Evolutionary conservation across 2,113 vertebrate species (phyloP).

Genomic region (Tragulus kanchil): DNA sequence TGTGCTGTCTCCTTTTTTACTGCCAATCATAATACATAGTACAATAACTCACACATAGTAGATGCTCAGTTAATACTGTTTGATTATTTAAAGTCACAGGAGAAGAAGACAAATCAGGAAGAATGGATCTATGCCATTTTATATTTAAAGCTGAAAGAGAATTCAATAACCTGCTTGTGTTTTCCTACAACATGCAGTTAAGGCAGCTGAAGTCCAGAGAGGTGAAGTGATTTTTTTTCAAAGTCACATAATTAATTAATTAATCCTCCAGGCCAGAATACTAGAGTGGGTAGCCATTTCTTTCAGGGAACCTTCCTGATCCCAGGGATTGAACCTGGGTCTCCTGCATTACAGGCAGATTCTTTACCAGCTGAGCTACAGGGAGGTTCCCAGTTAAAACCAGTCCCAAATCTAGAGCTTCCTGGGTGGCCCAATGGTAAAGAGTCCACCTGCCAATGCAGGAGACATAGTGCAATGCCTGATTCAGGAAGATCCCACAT

Average conservation of each 20-base stretch:
- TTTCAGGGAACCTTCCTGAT: no score
- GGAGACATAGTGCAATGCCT: neutral
- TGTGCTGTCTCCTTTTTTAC: constrained; percentile 2
- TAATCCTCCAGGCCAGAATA: no score
- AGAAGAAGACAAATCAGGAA: neutral
- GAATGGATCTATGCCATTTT: neutral
- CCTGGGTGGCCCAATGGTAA: neutral
- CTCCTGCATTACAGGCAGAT: no score
- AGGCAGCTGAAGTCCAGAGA: constrained; percentile 26
- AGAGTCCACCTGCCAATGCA: neutral
- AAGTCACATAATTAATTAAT: neutral
- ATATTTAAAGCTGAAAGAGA: neutral
- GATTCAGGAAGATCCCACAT: neutral
- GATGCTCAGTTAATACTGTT: constrained; percentile 53
- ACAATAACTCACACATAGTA: constrained; percentile 14
- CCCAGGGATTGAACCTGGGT: no score
- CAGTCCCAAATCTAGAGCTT: neutral
- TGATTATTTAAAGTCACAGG: constrained; percentile 21
- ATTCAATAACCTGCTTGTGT: neutral
- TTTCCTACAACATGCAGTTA: constrained; percentile 11
- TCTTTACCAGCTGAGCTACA: no score
- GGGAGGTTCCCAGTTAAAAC: neutral
- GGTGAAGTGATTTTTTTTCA: constrained; percentile 2
- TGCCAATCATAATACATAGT: neutral
- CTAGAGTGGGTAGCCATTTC: no score